phyloP scores from a whole-genome alignment of 2,113 vertebrate genomes.

The Megaleporinus macrocephalus region DNA sequence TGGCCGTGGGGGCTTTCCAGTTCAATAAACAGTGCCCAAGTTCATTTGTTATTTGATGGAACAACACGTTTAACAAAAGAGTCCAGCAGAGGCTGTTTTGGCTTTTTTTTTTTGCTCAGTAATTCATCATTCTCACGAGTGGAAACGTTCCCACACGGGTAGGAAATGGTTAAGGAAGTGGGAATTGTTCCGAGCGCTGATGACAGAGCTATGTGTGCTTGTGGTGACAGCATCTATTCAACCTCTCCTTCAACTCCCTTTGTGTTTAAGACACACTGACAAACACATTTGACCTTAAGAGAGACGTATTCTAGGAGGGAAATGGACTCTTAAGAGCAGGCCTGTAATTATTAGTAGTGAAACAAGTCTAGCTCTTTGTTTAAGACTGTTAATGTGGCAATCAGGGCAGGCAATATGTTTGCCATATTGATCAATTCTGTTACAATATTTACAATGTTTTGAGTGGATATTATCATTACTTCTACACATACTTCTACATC shows the following conservation, averaged over 20 bases:
- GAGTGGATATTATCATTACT: not conserved
- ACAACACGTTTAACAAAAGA: slow-evolving; percentile 21
- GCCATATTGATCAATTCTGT: not conserved
- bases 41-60: not conserved
- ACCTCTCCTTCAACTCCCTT: slow-evolving; percentile 29
- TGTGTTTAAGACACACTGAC: slow-evolving; percentile 21
- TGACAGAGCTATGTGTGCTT: slow-evolving; percentile 40
- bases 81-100: slow-evolving; percentile 12
- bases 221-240: slow-evolving; percentile 38
- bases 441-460: not conserved
- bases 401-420: not conserved
- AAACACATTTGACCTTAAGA: slow-evolving; percentile 31
- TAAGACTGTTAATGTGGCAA: not conserved
- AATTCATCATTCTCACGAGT: not conserved
- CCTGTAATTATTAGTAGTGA: not conserved
- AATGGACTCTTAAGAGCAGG: not conserved
- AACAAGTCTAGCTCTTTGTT: not conserved
- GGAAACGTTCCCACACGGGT: slow-evolving; percentile 43
- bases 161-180: slow-evolving; percentile 52
- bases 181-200: slow-evolving; percentile 40
- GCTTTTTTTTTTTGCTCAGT: not conserved
- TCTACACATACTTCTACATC: no score
- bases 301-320: not conserved
- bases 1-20: not conserved
- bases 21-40: not conserved